These are phyloP conservation scores for Brachionus rotundiformis DNA, from an alignment of 1,140 invertebrate species.

Conservation along the genomic window DNA sequence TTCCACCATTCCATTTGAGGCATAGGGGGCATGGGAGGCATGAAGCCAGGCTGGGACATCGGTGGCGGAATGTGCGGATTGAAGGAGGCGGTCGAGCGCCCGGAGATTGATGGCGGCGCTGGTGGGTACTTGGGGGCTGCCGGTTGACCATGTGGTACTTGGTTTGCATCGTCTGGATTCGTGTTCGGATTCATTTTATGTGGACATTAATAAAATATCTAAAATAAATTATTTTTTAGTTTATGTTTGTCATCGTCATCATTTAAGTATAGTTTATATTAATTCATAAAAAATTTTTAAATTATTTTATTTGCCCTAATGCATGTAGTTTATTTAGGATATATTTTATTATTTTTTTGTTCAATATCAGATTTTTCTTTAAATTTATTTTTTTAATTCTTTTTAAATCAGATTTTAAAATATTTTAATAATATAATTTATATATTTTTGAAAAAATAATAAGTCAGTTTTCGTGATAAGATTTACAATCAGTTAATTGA, in stretches of 20 bases:
- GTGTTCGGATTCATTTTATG: background rate
- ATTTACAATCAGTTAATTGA: no score
- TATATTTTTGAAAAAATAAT: no score
- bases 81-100: constrained; percentile 16
- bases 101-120: background rate
- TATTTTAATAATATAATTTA: no score
- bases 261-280: background rate
- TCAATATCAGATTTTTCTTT: background rate
- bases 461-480: no score
- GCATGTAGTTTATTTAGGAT: background rate
- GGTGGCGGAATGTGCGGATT: constrained; percentile 13
- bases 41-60: background rate
- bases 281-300: background rate
- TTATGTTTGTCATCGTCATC: constrained; percentile 18
- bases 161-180: background rate
- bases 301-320: background rate
- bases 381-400: no score
- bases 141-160: background rate
- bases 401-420: no score
- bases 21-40: no score
- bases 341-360: background rate
- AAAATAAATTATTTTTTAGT: constrained; percentile 19
- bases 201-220: constrained; percentile 2
- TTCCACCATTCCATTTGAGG: constrained; percentile 2
- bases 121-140: background rate